Conservation (phyloP, 2,888 invertebrate genomes). For the Cephus pygmeus region DNA sequence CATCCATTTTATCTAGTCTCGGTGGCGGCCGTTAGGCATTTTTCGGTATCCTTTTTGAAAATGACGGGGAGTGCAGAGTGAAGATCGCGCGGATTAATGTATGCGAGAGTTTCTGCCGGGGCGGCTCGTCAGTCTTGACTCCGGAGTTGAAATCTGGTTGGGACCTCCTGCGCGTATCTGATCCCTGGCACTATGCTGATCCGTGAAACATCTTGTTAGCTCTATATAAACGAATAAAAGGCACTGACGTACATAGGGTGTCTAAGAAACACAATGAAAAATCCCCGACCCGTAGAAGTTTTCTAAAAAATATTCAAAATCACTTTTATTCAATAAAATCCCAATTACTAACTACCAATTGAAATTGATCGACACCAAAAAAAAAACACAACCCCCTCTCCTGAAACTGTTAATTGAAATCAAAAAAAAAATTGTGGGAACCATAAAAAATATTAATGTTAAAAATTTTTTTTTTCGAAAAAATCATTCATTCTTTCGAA, state of each 20-base stretch:
- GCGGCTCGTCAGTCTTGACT: conserved; percentile 43
- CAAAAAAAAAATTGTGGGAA: too few species aligned
- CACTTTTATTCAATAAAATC: background rate
- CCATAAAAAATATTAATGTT: too few species aligned
- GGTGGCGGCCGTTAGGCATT: background rate
- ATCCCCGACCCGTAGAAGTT: background rate
- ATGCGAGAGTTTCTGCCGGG: conserved; percentile 57
- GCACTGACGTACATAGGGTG: conserved; percentile 11
- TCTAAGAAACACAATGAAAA: background rate
- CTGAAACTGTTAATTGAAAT: background rate
- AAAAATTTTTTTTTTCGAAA: too few species aligned
- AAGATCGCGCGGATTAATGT: conserved; percentile 44
- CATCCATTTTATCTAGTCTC: background rate
- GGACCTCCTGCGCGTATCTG: conserved; percentile 56
- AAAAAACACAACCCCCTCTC: too few species aligned
- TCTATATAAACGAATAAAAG: conserved; percentile 46
- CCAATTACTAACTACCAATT: background rate
- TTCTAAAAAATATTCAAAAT: background rate
- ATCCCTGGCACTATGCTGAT: conserved; percentile 57
- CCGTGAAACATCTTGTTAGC: conserved; percentile 63
- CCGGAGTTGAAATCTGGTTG: conserved; percentile 48
- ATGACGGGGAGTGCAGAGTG: background rate
- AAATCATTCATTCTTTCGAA: background rate
- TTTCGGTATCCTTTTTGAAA: background rate
- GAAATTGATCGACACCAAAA: background rate